Evolutionary conservation across 2,113 vertebrate species (phyloP), one percentile per base, ranked within the genome.

Genomic region (Rynchops niger): DNA sequence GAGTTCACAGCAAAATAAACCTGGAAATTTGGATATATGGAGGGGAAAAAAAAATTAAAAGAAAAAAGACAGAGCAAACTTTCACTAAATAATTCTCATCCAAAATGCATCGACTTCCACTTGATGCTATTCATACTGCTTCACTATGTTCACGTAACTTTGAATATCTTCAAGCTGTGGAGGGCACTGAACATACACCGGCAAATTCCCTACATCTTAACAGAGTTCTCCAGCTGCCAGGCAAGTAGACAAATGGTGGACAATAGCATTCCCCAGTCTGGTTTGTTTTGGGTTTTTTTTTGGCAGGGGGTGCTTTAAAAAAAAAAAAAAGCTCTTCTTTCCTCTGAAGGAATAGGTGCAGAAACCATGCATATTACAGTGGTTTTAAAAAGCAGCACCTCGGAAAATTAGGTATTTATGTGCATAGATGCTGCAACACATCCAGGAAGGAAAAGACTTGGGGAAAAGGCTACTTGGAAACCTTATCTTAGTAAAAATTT

Each of bases 301-400:
- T n/a, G 13, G 4, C 19, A 6, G 4, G 9, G 4, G 30, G 5
- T 1, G 9, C 38, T 49, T 58, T 4, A 0, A 26, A 45, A 79
- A 52, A 26, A 45, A 79, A 52, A 22, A 65, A 52, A 15, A 12
- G 21, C 9, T 29, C 2, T 21, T 83, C 55, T 5, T 25, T 84
- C 56, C 49, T 77, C 65, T 79, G 25, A 66, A 87, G 15, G 27
- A 65, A 66, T 5, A 83, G 9, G 13, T 32, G 15, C n/a, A 80
- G 52, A 82, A 92, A 43, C 11, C 32, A 30, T 12, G 12, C 5
- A 15, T 47, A 36, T n/a, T 36, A 65, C 3, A 70, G 40, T 10
- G 8, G 5, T 26, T 89, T 83, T 62, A 36, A 56, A 86, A 81
- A 91, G 30, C 16, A 83, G 25, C 26, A 70, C 34, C 21, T 49